Evolutionary conservation across 2,888 invertebrate species (phyloP).

Genomic region (Amaurobius ferox): DNA sequence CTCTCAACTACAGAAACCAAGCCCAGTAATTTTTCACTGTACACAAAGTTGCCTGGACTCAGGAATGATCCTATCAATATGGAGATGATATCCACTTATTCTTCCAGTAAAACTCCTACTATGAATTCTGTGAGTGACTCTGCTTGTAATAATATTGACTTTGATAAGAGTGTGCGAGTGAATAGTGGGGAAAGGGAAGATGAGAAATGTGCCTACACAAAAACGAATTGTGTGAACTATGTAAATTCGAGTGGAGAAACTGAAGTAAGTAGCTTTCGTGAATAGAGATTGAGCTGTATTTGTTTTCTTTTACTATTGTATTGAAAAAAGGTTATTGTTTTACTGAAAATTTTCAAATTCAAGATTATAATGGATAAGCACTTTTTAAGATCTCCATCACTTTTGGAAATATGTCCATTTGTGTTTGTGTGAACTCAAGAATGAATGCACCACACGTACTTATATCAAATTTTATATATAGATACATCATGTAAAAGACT

Average conservation of each 20-base stretch:
- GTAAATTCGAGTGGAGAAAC: slow-evolving; percentile 51
- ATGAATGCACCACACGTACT: too few species aligned
- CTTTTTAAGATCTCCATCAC: too few species aligned
- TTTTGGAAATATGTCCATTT: too few species aligned
- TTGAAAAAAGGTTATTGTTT: too few species aligned
- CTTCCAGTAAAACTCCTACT: slow-evolving; percentile 80
- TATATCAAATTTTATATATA: too few species aligned
- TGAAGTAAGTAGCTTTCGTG: slow-evolving; percentile 63
- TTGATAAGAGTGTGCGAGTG: slow-evolving; percentile 13
- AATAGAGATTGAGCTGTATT: too few species aligned
- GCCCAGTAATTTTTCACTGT: slow-evolving; percentile 70
- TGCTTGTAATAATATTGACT: slow-evolving; percentile 39
- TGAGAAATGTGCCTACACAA: slow-evolving; percentile 38
- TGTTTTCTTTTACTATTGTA: too few species aligned
- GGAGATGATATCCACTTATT: slow-evolving; percentile 37
- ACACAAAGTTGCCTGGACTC: slow-evolving; percentile 74
- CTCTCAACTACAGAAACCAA: slow-evolving; percentile 72
- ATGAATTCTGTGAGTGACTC: background rate
- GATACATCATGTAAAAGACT: too few species aligned
- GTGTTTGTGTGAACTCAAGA: too few species aligned
- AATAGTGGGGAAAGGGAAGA: slow-evolving; percentile 15
- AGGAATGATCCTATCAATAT: slow-evolving; percentile 72
- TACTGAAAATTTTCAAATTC: too few species aligned
- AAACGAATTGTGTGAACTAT: slow-evolving; percentile 61
- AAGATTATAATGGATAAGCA: too few species aligned